Evolutionary conservation across 2,888 invertebrate species (phyloP), one percentile per base, ranked within the genome.

Genomic region (Steinernema carpocapsae): DNA sequence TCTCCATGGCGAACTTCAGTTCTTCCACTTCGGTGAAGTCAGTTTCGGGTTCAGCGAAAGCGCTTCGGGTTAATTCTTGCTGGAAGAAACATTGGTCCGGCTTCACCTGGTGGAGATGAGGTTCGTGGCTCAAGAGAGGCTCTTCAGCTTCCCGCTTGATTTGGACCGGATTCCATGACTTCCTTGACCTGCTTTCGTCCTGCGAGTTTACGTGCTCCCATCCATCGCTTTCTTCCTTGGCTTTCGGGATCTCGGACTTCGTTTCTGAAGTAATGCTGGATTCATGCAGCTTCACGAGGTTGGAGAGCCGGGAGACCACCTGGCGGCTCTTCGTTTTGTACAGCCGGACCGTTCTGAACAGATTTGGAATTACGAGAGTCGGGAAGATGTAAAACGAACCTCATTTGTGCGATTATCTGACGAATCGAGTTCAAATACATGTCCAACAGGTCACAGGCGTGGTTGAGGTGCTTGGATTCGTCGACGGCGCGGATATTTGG

Each of bases 381-480:
- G 22, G 26, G 14, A n/a, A 64, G 26, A 42, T 10, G 29, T 64
- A n/a, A 19, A 32, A 10, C 24, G 14, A 7, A 80, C 82, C 82
- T 64, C 64, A 82, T 48, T 37, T 82, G 76, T 1, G 77, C 64
- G 42, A 80, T 76, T 19, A 80, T 80, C 14, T 42, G 26, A 26
- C 77, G 74, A 19, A 80, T 80, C 19, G 81, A 70, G 71, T 83
- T 77, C 70, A 81, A 72, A 45, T 83, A 81, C 29, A 76, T 70
- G 32, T 72, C 74, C 29, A 81, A 70, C 12, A 81, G 43, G n/a
- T 73, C 70, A 10, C 72, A 72, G 29, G 82, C 74, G 22, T 72
- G 52, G 29, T 64, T 45, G 14, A 81, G 70, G 46, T 83, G 83
- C 22, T 32, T 70, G 7, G 42, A 37, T 59, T 83, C 83, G 52